These are phyloP conservation scores for Eurois occulta DNA, from an alignment of 2,888 invertebrate species.

Conservation along the genomic window DNA sequence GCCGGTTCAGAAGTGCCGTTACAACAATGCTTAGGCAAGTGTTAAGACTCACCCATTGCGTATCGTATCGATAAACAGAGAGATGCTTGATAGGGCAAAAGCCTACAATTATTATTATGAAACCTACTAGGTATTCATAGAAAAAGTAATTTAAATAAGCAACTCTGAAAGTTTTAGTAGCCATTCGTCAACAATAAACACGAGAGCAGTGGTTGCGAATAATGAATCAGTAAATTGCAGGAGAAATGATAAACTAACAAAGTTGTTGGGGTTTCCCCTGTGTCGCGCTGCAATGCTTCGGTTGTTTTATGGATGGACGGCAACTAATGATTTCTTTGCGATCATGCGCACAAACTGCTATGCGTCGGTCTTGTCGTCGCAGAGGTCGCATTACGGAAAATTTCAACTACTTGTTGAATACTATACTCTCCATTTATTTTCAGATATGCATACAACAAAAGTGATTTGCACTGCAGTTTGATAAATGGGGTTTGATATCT, in stretches of 20 bases:
- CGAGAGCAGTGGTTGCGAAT: not conserved
- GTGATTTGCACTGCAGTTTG: not conserved
- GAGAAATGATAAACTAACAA: not conserved
- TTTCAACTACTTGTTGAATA: constrained; percentile 42
- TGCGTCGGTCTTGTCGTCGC: not conserved
- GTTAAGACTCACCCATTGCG: not conserved
- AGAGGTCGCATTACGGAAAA: constrained; percentile 7
- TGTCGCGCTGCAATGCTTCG: constrained; percentile 3
- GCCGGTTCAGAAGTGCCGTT: not conserved
- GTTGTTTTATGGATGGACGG: constrained; percentile 3
- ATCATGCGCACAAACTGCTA: constrained; percentile 37
- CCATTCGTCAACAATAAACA: not conserved
- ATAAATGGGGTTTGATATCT: not conserved
- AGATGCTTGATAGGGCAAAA: not conserved
- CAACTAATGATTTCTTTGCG: constrained; percentile 38
- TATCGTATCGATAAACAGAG: not conserved
- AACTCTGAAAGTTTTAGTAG: not conserved
- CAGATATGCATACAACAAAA: not conserved
- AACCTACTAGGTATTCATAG: not conserved
- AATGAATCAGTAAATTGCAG: not conserved
- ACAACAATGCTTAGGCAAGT: not conserved
- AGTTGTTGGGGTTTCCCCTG: constrained; percentile 12
- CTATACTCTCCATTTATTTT: not conserved
- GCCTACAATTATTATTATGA: not conserved
- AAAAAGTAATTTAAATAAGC: too few species aligned